Evolutionary conservation across 2,113 vertebrate species (phyloP).

Genomic region (Polypterus senegalus): DNA sequence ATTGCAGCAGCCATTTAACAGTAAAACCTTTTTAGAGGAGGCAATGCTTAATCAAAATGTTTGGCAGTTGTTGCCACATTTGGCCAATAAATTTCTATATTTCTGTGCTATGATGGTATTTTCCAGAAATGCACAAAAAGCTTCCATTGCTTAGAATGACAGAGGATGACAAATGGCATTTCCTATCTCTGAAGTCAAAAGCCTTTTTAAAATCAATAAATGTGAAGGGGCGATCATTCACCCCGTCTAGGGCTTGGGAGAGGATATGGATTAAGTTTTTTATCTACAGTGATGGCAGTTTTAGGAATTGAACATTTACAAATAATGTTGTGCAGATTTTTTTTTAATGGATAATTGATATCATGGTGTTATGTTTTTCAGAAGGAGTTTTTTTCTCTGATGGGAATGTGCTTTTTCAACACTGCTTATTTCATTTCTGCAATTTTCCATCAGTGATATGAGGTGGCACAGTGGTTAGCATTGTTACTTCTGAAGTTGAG

Average conservation of each 20-base stretch:
- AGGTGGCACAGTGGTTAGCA: too few species aligned
- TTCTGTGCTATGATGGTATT: not conserved
- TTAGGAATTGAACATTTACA: not conserved
- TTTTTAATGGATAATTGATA: not conserved
- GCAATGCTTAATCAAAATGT: too few species aligned
- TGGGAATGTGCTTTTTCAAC: too few species aligned
- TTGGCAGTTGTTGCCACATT: too few species aligned
- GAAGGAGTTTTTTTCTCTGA: too few species aligned
- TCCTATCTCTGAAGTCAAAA: not conserved
- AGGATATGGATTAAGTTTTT: not conserved
- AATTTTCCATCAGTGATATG: too few species aligned
- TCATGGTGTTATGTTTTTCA: too few species aligned
- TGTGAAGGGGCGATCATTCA: not conserved
- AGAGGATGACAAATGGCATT: not conserved
- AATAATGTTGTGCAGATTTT: not conserved
- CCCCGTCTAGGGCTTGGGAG: not conserved
- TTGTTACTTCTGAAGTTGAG: too few species aligned
- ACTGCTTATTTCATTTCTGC: too few species aligned
- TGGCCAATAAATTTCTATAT: too few species aligned
- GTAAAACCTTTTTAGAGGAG: too few species aligned
- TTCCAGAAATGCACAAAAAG: not conserved
- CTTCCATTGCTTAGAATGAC: not conserved
- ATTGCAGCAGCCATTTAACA: too few species aligned
- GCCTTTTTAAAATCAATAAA: not conserved
- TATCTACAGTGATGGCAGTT: not conserved